These are phyloP conservation scores for Lysandra bellargus DNA, from an alignment of 2,888 invertebrate species.

Conservation along the genomic window DNA sequence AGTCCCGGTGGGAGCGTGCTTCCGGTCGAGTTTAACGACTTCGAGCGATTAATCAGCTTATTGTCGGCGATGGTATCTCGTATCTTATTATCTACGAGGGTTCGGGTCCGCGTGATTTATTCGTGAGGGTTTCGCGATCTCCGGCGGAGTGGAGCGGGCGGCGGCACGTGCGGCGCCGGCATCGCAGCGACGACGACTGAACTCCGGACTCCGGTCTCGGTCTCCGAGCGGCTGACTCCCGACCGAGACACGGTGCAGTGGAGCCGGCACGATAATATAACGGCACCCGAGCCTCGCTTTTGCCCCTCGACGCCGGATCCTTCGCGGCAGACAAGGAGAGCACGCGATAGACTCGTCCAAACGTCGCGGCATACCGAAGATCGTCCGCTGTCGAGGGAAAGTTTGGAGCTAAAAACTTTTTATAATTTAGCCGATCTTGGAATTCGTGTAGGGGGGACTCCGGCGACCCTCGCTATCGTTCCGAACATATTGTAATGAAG, in stretches of 20 bases:
- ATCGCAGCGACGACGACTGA: slow-evolving; percentile 71
- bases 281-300: slow-evolving; percentile 50
- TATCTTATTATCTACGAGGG: slow-evolving; percentile 70
- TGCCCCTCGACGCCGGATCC: slow-evolving; percentile 47
- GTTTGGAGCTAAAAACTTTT: slow-evolving; percentile 78
- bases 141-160: slow-evolving; percentile 51
- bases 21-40: slow-evolving; percentile 61
- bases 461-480: slow-evolving; percentile 73
- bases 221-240: slow-evolving; percentile 31
- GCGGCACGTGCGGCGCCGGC: slow-evolving; percentile 65
- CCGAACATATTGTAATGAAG: slow-evolving; percentile 76
- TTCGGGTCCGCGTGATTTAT: slow-evolving; percentile 68
- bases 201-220: slow-evolving; percentile 39
- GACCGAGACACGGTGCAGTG: slow-evolving; percentile 48
- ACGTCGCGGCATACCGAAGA: slow-evolving; percentile 58
- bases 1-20: slow-evolving; percentile 60
- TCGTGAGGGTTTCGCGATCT: slow-evolving; percentile 66
- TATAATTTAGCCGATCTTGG: slow-evolving; percentile 71
- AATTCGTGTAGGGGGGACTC: slow-evolving; percentile 66
- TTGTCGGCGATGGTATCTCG: slow-evolving; percentile 65
- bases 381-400: slow-evolving; percentile 66
- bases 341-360: slow-evolving; percentile 49
- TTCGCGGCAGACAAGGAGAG: slow-evolving; percentile 60
- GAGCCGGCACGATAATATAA: slow-evolving; percentile 56
- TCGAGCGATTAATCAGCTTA: slow-evolving; percentile 65